Base-by-base conservation (phyloP, 92 coral and sea anemone genomes). In the Epizoanthus rinbou region DNA sequence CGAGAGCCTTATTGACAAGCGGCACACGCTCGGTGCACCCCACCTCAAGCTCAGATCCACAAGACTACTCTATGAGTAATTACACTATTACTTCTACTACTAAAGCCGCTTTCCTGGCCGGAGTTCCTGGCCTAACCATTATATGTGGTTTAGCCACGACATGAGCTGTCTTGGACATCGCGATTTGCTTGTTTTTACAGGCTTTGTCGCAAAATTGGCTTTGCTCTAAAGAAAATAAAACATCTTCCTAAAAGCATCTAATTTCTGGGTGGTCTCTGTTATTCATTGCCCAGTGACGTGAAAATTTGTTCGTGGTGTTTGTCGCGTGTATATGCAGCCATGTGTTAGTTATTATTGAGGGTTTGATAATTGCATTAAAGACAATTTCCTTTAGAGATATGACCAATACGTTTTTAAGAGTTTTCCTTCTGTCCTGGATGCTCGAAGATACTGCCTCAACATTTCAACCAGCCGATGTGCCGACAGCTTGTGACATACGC, bases 1-100 rank as follows among this genome's bases (percentile, higher is more conserved):
- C 83, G 75, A 93, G 93, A 69, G 86, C 83, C 85, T 93, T 85
- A 85, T 74, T 91, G 98, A 93, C 98, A 93, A 92, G 82, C 89
- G 91, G 73, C 89, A 73, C 87, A 85, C 86, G 97, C 80, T 81
- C 83, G 81, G 64, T 68, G 63, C 86, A 54, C 81, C 79, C 73
- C 88, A 66, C 78, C 78, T 60, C 68, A 6, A 66, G 73, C 78
- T 60, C 62, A 7, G 39, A 73, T 58, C 69, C 81, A 58, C 81
- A 24, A 59, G 62, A 76, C 69, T 21, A 35, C 62, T 76, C 54
- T 43, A 43, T 57, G 68, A 76, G 59, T 31, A 37, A 59, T 74
- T 22, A 56, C 35, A 15, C 15, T 33, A 41, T 37, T 60, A 60
- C 53, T 43, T 21, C 52, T 14, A 60, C 52, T 0, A 43, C 70